Evolutionary conservation across 1,140 invertebrate species (phyloP), one percentile per base, ranked within the genome.

Genomic region (Aphelenchoides avenae): DNA sequence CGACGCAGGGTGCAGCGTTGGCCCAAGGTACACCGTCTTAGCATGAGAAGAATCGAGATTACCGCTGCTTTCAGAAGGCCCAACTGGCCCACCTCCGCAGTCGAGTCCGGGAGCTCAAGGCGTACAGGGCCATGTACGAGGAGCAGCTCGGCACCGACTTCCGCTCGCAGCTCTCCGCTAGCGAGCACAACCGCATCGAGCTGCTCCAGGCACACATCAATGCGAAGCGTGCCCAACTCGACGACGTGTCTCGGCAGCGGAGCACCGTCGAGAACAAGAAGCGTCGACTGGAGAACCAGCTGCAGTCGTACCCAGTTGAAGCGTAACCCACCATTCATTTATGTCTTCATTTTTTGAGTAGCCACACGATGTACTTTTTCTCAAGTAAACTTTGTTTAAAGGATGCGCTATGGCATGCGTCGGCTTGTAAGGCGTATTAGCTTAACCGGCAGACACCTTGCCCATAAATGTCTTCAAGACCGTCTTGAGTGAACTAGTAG

Each of bases 201-300:
- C 3, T 33, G 41, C 24, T 74, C 36, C 30, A 70, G 44, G n/a
- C n/a, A n/a, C n/a, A n/a, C n/a, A 68, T 71, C 30, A 49, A 54
- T 22, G 24, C 57, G 9, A 64, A 52, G 29, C 68, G 53, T 22
- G 18, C 34, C n/a, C 11, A 52, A 11, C 31, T 70, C 18, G 53
- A 59, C 40, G 36, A 60, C 2, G 42, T 73, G 9, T 31, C 47
- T 15, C 20, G 29, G 22, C 18, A 59, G 15, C 24, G 71, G 11
- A 61, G 59, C 20, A 65, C 82, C 77, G 80, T 96, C 7, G 93
- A 97, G 79, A 89, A 91, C 29, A 89, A 91, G 59, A 98, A 97
- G 78, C 96, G 92, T 78, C 94, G 94, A 78, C 80, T 98, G 33
- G 94, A 98, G 78, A 97, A 96, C 83, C 80, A 95, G 37, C 81